These are phyloP conservation scores for Liparis tanakae DNA, from an alignment of 2,797 vertebrate species.

Conservation along the genomic window DNA sequence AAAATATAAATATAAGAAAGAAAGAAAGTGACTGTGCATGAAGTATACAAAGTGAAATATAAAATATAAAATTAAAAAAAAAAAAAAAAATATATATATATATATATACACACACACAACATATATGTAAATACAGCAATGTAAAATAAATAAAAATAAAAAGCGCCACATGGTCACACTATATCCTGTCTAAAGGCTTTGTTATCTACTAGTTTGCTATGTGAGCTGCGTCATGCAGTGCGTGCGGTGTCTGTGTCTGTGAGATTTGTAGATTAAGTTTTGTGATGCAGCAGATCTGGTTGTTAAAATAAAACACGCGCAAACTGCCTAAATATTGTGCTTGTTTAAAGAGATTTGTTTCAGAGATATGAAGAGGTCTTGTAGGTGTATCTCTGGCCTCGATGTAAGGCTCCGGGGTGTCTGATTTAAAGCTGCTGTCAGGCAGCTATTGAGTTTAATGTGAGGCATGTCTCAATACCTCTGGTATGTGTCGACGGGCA, in stretches of 20 bases:
- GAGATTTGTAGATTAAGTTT: not conserved
- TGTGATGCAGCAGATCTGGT: not conserved
- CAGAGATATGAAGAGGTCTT: not conserved
- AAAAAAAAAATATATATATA: no score
- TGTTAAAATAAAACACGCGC: not conserved
- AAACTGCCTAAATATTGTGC: not conserved
- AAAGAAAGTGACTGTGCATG: no score
- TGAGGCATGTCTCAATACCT: slow-evolving; percentile 67
- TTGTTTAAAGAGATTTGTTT: not conserved
- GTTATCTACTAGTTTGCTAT: not conserved
- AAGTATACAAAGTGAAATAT: no score
- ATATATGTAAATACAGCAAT: no score
- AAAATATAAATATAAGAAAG: no score
- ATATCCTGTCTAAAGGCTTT: not conserved
- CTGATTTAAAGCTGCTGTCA: slow-evolving; percentile 52
- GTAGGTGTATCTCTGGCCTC: not conserved
- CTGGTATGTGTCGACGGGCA: slow-evolving; percentile 63
- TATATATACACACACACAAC: no score
- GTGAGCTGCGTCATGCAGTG: not conserved
- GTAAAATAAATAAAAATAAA: no score
- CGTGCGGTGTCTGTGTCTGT: not conserved
- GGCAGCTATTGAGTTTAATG: slow-evolving; percentile 63
- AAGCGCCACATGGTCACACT: not conserved
- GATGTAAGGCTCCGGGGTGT: slow-evolving; percentile 28
- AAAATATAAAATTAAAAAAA: no score